phyloP scores from a whole-genome alignment of 2,888 invertebrate species.

The Escarpia spicata region DNA sequence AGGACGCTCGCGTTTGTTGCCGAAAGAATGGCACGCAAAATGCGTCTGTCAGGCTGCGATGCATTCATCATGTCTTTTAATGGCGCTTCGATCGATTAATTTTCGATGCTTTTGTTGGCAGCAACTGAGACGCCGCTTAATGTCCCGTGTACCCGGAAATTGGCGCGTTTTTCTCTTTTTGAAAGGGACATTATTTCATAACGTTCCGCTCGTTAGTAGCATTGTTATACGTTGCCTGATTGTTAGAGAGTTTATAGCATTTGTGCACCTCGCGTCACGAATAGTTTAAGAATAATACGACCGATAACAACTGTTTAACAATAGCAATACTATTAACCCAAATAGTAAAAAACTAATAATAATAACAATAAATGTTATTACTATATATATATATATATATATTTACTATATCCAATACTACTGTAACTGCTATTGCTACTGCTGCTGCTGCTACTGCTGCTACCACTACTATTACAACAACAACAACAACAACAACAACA shows the following conservation, averaged over 20 bases:
- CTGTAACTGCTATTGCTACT: too few relatives aligned
- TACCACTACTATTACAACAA: too few relatives aligned
- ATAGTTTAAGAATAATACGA: background rate
- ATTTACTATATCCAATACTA: too few relatives aligned
- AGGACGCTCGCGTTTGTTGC: background rate
- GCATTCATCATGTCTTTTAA: conserved; percentile 4
- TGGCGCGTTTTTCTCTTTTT: background rate
- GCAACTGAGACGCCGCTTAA: conserved; percentile 1
- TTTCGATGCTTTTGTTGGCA: background rate
- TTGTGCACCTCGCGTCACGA: background rate
- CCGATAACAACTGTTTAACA: background rate
- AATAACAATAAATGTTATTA: background rate
- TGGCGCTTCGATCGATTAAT: background rate
- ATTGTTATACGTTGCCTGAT: background rate
- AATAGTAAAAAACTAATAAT: background rate
- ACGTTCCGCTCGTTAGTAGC: background rate
- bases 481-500: too few relatives aligned
- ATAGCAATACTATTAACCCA: background rate
- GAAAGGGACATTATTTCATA: background rate
- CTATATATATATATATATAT: too few relatives aligned
- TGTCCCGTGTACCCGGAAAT: background rate
- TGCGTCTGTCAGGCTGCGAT: background rate
- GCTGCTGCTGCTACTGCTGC: too few relatives aligned
- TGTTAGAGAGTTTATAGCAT: background rate
- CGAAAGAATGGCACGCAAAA: background rate